Evolutionary conservation across 1,140 invertebrate genomes (phyloP).

Genomic region (Drosophila oshimai): DNA sequence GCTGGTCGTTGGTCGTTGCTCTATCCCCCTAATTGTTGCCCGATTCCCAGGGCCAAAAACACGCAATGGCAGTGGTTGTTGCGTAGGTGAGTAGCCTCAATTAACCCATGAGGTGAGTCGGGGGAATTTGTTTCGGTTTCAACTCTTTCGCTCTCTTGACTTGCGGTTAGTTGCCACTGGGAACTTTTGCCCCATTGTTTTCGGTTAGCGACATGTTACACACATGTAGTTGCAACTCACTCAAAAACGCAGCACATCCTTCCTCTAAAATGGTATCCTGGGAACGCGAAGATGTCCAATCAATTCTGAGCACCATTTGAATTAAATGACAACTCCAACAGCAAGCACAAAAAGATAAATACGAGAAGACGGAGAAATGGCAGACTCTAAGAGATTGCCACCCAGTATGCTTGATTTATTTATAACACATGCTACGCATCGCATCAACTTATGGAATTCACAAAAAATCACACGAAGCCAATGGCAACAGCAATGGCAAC

Average conservation of each 20-base stretch:
- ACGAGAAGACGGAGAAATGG: constrained; percentile 11
- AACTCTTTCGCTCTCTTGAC: constrained; percentile 29
- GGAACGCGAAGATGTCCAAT: constrained; percentile 13
- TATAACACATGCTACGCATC: constrained; percentile 77
- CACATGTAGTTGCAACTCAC: constrained; percentile 3
- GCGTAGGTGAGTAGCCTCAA: constrained; percentile 52
- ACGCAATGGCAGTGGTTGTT: constrained; percentile 23
- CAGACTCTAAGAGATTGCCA: constrained; percentile 58
- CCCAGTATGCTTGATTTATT: constrained; percentile 70
- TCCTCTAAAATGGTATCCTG: not conserved
- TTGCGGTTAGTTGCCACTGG: constrained; percentile 31
- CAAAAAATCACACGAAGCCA: constrained; percentile 41
- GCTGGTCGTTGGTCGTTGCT: not conserved
- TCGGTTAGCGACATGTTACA: constrained; percentile 4
- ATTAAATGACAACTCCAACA: constrained; percentile 65
- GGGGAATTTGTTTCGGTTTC: not conserved
- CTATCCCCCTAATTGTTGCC: constrained; percentile 28
- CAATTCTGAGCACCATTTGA: constrained; percentile 49
- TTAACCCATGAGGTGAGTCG: constrained; percentile 10
- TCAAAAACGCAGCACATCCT: not conserved
- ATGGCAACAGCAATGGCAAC: constrained; percentile 9
- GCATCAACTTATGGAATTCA: constrained; percentile 70
- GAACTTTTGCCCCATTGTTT: constrained; percentile 28
- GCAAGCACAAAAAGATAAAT: constrained; percentile 31
- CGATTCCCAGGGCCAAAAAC: constrained; percentile 7